Base-by-base conservation (phyloP, 2,888 invertebrate genomes). In the Drosophila kuntzei region DNA sequence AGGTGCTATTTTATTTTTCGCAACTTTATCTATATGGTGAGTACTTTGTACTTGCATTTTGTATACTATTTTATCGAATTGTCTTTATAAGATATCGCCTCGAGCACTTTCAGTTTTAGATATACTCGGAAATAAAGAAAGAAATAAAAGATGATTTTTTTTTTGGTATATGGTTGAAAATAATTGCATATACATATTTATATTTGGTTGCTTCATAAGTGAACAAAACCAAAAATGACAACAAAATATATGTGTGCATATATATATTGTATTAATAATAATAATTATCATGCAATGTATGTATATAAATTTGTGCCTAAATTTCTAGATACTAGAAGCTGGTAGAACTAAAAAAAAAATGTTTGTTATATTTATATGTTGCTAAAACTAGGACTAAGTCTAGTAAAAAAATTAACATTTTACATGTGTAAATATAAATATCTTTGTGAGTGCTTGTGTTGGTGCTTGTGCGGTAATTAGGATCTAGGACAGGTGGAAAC, bases 311-410 rank as follows among this genome's bases (percentile, higher is more conserved):
- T 53, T 76, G 54, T 39, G 67, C 41, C 73, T 61, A 73, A 57
- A 54, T 64, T 73, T 76, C 75, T 76, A 76, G 75, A 76, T 76
- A 78, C 75, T 78, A 76, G 75, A 76, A 76, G 74, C 43, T 59
- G 49, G 60, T 55, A 78, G 50, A 77, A 39, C 41, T 34, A 34
- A 54, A 49, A 8, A 49, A 8, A 51, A 29, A 29, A 16, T n/a
- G 22, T 22, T 22, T 54, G 11, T 25, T 53, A 49, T 46, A 14
- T 34, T 2, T 61, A 20, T 5, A 62, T 70, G 63, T 55, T 12
- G 55, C 49, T 59, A 54, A 50, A 63, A 14, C 65, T 65, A 66
- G 14, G 5, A 39, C 61, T 86, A 86, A 8, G 43, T 20, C 75
- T 81, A 80, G 18, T 39, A 69, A 49, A 63, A 47, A 51, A 25